Conservation (phyloP, 2,113 vertebrate genomes). For the Microtus oregoni region DNA sequence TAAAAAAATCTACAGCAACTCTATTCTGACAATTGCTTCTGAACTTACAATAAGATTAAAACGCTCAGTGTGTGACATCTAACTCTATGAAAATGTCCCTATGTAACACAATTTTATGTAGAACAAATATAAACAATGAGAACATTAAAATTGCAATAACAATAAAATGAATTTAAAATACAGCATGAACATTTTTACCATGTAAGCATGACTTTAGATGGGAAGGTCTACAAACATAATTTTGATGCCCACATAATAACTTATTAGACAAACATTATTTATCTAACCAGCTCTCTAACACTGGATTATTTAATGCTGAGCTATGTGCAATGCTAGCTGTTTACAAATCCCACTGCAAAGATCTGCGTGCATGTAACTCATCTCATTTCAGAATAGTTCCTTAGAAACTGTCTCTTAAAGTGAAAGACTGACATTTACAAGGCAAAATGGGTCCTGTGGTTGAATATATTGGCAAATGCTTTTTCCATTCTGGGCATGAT, state of each 20-base stretch:
- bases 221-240: slow-evolving; percentile 2
- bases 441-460: neutral
- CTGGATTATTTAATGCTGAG: slow-evolving; percentile 26
- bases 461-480: neutral
- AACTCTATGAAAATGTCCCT: neutral
- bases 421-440: neutral
- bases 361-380: neutral
- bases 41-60: neutral
- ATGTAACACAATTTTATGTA: neutral
- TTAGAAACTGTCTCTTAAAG: slow-evolving; percentile 42
- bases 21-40: neutral
- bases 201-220: slow-evolving; percentile 53
- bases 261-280: slow-evolving; percentile 36
- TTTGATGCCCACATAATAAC: slow-evolving; percentile 15
- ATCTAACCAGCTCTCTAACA: slow-evolving; percentile 8
- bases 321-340: neutral
- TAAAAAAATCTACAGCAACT: neutral
- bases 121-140: neutral
- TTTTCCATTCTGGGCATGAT: slow-evolving; percentile 24
- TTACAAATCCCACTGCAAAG: neutral
- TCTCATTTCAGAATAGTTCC: neutral
- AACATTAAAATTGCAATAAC: neutral
- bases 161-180: neutral
- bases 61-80: neutral
- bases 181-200: neutral